phyloP scores from a whole-genome alignment of 2,888 invertebrate genomes.

The Pocota personata region DNA sequence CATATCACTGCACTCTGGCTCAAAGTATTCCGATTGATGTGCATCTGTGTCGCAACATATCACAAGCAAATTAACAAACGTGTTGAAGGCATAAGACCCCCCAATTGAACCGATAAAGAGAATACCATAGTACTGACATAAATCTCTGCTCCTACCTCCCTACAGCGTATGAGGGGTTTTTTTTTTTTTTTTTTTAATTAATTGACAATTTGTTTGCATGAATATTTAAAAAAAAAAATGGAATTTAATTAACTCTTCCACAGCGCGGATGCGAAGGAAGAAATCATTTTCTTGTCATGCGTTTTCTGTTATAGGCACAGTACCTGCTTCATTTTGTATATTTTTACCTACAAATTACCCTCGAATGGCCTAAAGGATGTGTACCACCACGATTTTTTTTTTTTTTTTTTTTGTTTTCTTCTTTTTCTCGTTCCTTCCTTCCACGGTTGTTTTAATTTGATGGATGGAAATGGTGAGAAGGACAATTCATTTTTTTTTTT shows the following conservation, averaged over 20 bases:
- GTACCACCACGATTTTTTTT: constrained; percentile 15
- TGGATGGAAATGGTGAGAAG: constrained; percentile 24
- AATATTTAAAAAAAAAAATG: constrained; percentile 77
- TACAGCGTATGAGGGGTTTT: not conserved
- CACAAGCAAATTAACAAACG: constrained; percentile 45
- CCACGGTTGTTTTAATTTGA: constrained; percentile 24
- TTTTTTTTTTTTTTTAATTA: constrained; percentile 71
- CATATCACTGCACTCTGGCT: not conserved
- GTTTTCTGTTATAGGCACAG: constrained; percentile 27
- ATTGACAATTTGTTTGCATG: constrained; percentile 74
- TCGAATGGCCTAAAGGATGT: constrained; percentile 50
- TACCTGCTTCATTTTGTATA: constrained; percentile 37
- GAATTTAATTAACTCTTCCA: constrained; percentile 81
- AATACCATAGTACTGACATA: constrained; percentile 50
- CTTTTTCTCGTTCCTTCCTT: constrained; percentile 5
- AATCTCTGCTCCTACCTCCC: not conserved
- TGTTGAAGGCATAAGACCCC: constrained; percentile 47
- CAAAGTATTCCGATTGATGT: constrained; percentile 48
- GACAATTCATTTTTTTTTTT: constrained; percentile 32
- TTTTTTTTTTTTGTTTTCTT: constrained; percentile 18
- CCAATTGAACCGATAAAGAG: constrained; percentile 48
- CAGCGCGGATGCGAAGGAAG: constrained; percentile 52
- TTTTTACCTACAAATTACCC: constrained; percentile 49
- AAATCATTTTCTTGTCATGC: constrained; percentile 45
- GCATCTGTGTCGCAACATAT: constrained; percentile 53